Conservation (phyloP, 92 coral and sea anemone species). For the Epizoanthus rinbou region DNA sequence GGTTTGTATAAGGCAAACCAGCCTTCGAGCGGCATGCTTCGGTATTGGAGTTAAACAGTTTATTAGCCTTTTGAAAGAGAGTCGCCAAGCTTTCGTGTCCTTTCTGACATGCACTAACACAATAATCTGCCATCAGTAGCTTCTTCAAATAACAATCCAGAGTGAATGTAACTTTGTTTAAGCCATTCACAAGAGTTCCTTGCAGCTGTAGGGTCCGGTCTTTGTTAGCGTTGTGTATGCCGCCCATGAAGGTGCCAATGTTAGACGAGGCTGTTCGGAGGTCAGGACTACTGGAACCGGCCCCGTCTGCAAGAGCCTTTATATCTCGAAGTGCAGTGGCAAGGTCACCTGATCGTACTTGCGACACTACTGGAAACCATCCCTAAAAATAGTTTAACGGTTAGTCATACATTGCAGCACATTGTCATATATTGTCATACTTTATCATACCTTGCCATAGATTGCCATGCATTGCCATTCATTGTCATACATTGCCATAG, state of each 20-base stretch:
- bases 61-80: slow-evolving; percentile 30
- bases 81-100: slow-evolving; percentile 27
- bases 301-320: slow-evolving; percentile 22
- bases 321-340: slow-evolving; percentile 36
- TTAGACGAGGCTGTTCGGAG: slow-evolving; percentile 42
- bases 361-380: slow-evolving; percentile 48
- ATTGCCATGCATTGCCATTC: no score
- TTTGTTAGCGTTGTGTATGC: slow-evolving; percentile 23
- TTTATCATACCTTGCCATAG: no score
- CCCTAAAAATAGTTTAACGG: slow-evolving; percentile 46
- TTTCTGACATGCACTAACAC: slow-evolving; percentile 28
- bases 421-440: no score
- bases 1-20: slow-evolving; percentile 55
- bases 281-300: slow-evolving; percentile 12
- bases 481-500: no score
- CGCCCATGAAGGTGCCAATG: slow-evolving; percentile 24
- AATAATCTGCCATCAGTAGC: slow-evolving; percentile 35
- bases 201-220: slow-evolving; percentile 28
- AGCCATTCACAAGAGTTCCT: slow-evolving; percentile 22
- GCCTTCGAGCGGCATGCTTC: slow-evolving; percentile 45
- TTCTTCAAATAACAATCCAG: slow-evolving; percentile 42
- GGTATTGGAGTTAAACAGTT: slow-evolving; percentile 36
- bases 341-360: slow-evolving; percentile 52
- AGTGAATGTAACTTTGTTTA: slow-evolving; percentile 43
- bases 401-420: no score